Percentiles rank a stretch among this genome's conserved stretches.
phyloP scores from a whole-genome alignment of 2,888 invertebrate genomes.

The Cheilosia urbana region DNA sequence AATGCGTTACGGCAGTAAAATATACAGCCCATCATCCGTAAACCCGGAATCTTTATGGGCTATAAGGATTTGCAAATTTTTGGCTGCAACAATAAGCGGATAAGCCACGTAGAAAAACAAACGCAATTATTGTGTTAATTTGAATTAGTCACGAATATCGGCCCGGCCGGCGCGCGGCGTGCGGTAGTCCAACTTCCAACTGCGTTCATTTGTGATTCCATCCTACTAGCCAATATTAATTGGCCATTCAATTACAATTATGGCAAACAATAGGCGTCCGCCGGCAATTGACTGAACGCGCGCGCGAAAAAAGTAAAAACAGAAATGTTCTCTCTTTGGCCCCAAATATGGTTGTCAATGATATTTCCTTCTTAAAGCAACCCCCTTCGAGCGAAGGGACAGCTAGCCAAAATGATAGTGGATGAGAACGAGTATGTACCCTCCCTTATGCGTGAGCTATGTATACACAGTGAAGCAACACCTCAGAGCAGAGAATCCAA shows the following conservation, averaged over 20 bases:
- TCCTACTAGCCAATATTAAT: conserved; percentile 61
- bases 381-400: conserved; percentile 23
- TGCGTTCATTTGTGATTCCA: conserved; percentile 64
- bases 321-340: conserved; percentile 28
- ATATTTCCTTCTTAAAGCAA: conserved; percentile 20
- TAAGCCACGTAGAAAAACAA: conserved; percentile 9
- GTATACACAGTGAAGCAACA: conserved; percentile 25
- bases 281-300: conserved; percentile 51
- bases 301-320: conserved; percentile 27
- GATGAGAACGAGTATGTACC: not conserved
- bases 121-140: conserved; percentile 49
- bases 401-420: not conserved
- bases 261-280: conserved; percentile 64
- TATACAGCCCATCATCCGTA: not conserved
- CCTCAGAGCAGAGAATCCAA: conserved; percentile 19
- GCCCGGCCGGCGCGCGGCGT: not conserved
- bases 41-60: conserved; percentile 18
- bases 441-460: conserved; percentile 16
- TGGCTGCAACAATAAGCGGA: conserved; percentile 43
- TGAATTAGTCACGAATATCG: conserved; percentile 48
- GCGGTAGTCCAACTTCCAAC: conserved; percentile 56
- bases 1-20: conserved; percentile 7
- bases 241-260: conserved; percentile 71
- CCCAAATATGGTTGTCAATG: conserved; percentile 50
- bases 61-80: conserved; percentile 36